Conservation (phyloP, 2,113 vertebrate genomes). For the Labeo catla region DNA sequence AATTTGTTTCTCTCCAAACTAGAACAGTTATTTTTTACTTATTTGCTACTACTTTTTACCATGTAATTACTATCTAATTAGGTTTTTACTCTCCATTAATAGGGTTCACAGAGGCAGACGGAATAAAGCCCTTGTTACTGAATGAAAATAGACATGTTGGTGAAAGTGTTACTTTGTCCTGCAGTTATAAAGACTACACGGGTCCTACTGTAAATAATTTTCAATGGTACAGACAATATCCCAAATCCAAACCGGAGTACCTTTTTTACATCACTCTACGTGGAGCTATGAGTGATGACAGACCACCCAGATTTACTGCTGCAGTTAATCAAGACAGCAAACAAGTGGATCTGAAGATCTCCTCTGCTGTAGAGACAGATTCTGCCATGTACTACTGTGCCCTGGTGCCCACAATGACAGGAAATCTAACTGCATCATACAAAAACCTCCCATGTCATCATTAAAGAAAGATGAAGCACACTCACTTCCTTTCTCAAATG, state of each 20-base stretch:
- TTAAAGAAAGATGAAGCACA: not conserved
- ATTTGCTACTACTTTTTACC: not conserved
- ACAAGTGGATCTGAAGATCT: conserved; percentile 45
- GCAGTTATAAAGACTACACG: conserved; percentile 2
- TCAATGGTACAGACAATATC: conserved; percentile 31
- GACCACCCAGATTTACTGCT: not conserved
- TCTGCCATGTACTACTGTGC: conserved; percentile 57
- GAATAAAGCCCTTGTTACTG: not conserved
- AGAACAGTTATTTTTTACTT: no score
- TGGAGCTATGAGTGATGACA: not conserved
- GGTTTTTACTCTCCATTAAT: not conserved
- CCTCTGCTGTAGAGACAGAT: conserved; percentile 42
- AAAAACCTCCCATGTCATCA: conserved; percentile 23
- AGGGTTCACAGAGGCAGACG: conserved; percentile 12
- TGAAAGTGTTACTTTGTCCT: conserved; percentile 12
- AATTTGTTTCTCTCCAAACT: not conserved
- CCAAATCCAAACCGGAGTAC: conserved; percentile 32
- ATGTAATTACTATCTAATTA: not conserved
- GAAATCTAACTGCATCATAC: conserved; percentile 12
- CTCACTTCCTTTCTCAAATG: not conserved
- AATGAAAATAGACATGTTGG: not conserved
- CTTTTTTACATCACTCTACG: not conserved
- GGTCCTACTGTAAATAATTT: not conserved
- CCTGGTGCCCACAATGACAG: conserved; percentile 50
- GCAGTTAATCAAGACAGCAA: conserved; percentile 2